These are phyloP conservation scores for Mamestra brassicae DNA, from an alignment of 2,888 invertebrate genomes.

Conservation along the genomic window DNA sequence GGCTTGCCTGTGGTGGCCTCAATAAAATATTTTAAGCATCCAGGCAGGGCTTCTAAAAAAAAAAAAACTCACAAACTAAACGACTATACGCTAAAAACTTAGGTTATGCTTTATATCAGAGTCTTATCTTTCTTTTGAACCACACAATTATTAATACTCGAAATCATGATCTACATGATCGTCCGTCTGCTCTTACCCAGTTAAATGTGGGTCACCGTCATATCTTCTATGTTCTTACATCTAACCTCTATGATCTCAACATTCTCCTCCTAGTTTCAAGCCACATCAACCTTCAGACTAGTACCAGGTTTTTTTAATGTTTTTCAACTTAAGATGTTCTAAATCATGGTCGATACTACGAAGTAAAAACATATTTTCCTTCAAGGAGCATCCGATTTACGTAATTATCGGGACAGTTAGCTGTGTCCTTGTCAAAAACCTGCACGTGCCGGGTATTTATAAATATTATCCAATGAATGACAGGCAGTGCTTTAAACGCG, in stretches of 20 bases:
- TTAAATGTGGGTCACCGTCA: background rate
- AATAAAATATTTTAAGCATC: too few species aligned
- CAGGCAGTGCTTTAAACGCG: background rate
- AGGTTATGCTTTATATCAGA: too few species aligned
- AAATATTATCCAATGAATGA: conserved; percentile 15
- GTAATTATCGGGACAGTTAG: conserved; percentile 3
- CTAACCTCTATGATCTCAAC: too few species aligned
- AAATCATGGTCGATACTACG: background rate
- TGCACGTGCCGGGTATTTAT: conserved; percentile 34
- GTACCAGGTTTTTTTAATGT: too few species aligned
- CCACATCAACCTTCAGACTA: background rate
- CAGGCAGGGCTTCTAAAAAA: too few species aligned
- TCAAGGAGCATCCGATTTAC: conserved; percentile 7
- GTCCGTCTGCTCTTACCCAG: background rate
- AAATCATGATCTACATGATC: background rate
- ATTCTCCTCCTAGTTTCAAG: background rate
- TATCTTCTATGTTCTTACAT: background rate
- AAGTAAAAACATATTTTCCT: conserved; percentile 10
- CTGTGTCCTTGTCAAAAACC: background rate
- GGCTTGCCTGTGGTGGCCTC: too few species aligned
- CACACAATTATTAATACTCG: too few species aligned
- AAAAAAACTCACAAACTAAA: too few species aligned
- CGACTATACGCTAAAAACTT: too few species aligned
- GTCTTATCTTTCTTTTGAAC: too few species aligned
- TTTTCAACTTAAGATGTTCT: background rate